Conservation (phyloP, 2,113 vertebrate genomes). For the Zosterops japonicus region DNA sequence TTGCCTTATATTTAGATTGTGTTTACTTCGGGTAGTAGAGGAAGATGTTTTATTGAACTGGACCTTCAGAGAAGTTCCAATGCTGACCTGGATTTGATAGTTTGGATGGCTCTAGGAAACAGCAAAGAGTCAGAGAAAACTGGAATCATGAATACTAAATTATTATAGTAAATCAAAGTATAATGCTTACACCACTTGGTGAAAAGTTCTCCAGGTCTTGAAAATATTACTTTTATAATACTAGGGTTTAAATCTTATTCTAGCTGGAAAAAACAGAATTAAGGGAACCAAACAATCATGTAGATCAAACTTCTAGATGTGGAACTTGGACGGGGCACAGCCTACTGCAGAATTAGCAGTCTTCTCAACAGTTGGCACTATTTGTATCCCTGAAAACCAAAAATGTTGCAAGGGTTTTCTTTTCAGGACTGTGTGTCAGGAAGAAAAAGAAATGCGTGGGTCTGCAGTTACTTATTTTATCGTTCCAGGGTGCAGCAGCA, state of each 20-base stretch:
- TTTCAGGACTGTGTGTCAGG: not conserved
- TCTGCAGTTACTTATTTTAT: not conserved
- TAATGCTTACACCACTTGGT: not conserved
- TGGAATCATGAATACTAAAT: not conserved
- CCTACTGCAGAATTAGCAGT: not conserved
- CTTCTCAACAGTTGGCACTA: not conserved
- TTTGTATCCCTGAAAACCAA: not conserved
- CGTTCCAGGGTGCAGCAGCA: conserved; percentile 89
- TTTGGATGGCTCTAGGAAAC: not conserved
- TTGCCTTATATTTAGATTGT: not conserved
- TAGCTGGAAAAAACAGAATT: not conserved
- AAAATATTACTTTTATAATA: not conserved
- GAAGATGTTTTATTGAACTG: not conserved
- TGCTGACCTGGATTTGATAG: not conserved
- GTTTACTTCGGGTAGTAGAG: not conserved
- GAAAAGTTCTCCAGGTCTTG: not conserved
- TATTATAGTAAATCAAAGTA: not conserved
- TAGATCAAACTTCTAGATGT: not conserved
- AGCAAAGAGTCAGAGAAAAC: not conserved
- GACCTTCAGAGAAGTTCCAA: not conserved
- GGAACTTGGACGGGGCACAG: not conserved
- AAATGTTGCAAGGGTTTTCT: not conserved
- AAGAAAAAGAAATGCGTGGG: not conserved
- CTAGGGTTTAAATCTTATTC: not conserved
- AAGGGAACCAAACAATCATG: not conserved